Evolutionary conservation across 1,140 invertebrate genomes (phyloP).

Genomic region (Macrobrachium rosenbergii): DNA sequence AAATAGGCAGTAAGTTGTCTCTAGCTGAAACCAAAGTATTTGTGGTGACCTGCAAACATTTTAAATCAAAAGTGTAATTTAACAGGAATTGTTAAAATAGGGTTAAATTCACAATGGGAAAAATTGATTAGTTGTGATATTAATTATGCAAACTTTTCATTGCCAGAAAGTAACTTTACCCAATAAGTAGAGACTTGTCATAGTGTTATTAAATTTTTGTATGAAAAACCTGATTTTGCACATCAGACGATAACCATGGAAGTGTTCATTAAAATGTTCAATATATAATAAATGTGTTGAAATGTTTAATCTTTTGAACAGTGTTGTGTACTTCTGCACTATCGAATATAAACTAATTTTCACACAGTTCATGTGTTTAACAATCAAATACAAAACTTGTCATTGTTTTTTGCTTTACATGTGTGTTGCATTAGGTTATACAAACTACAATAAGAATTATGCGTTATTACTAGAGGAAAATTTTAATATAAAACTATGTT

Average conservation of each 20-base stretch:
- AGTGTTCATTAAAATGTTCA: constrained; percentile 24
- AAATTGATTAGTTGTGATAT: too few relatives aligned
- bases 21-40: too few relatives aligned
- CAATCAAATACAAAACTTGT: constrained; percentile 51
- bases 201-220: constrained; percentile 1
- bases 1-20: too few relatives aligned
- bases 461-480: constrained; percentile 42
- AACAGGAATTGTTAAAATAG: too few relatives aligned
- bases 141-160: too few relatives aligned
- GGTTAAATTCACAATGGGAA: too few relatives aligned
- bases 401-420: constrained; percentile 59
- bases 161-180: too few relatives aligned
- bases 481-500: constrained; percentile 41
- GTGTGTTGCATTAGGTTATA: constrained; percentile 53
- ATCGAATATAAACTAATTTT: constrained; percentile 50
- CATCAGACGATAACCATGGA: constrained; percentile 6
- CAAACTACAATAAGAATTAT: constrained; percentile 32
- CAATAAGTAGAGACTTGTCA: too few relatives aligned
- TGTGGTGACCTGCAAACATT: too few relatives aligned
- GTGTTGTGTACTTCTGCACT: constrained; percentile 55
- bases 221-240: constrained; percentile 32
- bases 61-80: too few relatives aligned
- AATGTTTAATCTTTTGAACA: constrained; percentile 1
- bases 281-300: constrained; percentile 17
- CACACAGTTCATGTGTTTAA: constrained; percentile 53